phyloP scores from a whole-genome alignment of 2,113 vertebrate species.

The Colossoma macropomum region DNA sequence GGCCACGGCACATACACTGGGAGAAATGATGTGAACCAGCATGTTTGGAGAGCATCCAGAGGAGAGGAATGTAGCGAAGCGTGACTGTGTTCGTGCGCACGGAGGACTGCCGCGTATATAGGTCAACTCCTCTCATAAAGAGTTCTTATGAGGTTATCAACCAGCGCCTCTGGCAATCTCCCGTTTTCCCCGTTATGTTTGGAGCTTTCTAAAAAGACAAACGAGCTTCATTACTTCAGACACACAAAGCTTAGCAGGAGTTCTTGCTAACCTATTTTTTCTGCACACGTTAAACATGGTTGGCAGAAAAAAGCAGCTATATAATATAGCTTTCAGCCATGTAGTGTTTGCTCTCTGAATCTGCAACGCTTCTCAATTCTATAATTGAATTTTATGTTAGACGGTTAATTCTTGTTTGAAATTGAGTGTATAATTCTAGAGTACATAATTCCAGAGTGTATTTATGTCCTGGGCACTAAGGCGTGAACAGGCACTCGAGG shows the following conservation, averaged over 20 bases:
- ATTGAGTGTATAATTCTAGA: background rate
- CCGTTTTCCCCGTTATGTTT: slow-evolving; percentile 18
- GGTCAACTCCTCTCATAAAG: slow-evolving; percentile 35
- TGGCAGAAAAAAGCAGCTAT: background rate
- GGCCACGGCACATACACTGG: background rate
- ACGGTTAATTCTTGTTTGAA: background rate
- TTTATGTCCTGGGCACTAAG: background rate
- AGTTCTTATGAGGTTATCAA: slow-evolving; percentile 31
- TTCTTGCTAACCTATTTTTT: background rate
- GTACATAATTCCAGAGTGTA: background rate
- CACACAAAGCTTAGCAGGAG: background rate
- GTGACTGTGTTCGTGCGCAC: slow-evolving; percentile 3
- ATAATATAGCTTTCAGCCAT: background rate
- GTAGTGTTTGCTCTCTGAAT: background rate
- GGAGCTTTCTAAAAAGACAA: slow-evolving; percentile 30
- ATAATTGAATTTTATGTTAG: background rate
- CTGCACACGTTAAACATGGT: background rate
- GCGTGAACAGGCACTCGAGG: background rate
- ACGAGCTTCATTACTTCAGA: slow-evolving; percentile 18
- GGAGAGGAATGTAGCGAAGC: slow-evolving; percentile 25
- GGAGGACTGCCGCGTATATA: slow-evolving; percentile 26
- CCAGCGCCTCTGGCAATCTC: slow-evolving; percentile 12
- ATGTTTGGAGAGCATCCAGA: slow-evolving; percentile 31
- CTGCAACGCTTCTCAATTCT: background rate
- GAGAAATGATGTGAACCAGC: slow-evolving; percentile 7